Percentiles rank a stretch among this genome's conserved stretches.
Conservation (phyloP, 2,113 vertebrate species). For the Mellivora capensis region DNA sequence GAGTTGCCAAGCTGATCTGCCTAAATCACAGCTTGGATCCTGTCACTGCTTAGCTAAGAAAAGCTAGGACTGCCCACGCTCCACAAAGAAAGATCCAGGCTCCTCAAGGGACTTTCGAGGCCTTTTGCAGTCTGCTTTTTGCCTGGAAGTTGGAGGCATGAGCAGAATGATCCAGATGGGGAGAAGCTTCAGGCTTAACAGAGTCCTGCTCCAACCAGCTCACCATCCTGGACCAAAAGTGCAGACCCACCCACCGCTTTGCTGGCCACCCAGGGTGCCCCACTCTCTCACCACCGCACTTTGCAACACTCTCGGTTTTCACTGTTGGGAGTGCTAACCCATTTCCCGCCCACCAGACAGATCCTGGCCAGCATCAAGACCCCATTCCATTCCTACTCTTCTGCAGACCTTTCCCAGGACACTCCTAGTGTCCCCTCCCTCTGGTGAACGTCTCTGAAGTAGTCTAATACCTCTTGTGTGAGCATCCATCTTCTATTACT, state of each 20-base stretch:
- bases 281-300: neutral
- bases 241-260: neutral
- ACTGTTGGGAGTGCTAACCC: neutral
- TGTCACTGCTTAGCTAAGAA: constrained; percentile 65
- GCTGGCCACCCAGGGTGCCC: neutral
- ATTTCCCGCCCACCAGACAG: neutral
- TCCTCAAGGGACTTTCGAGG: constrained; percentile 2
- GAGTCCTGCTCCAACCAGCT: neutral
- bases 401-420: neutral
- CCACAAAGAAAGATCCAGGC: constrained; percentile 39
- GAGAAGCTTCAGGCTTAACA: neutral
- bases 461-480: neutral
- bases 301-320: neutral
- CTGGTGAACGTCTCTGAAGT: neutral
- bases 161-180: neutral
- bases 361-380: neutral
- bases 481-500: neutral
- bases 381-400: neutral
- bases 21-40: constrained; percentile 67
- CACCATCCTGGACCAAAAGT: neutral
- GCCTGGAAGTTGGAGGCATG: neutral
- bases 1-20: constrained; percentile 46
- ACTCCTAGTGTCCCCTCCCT: neutral
- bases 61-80: constrained; percentile 54
- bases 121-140: constrained; percentile 44